A percentile compares a stretch with the other conserved stretches of the same genome.
These are phyloP conservation scores for Empis stercorea DNA, from an alignment of 2,888 invertebrate genomes.

Conservation along the genomic window DNA sequence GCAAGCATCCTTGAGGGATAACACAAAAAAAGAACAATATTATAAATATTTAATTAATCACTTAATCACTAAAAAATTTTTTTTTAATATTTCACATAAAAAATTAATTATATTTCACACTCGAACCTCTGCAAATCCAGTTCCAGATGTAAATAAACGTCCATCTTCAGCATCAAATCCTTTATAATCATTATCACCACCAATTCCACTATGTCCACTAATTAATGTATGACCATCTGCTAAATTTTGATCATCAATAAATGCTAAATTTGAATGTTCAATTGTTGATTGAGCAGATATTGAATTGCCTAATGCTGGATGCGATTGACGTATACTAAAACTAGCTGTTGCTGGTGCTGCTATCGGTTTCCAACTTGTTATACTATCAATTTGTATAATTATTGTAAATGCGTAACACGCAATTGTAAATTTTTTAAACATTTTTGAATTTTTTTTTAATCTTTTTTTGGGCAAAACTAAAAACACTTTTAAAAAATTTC, in stretches of 20 bases:
- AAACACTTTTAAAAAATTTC: too few species aligned
- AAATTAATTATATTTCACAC: neutral
- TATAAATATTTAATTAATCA: slow-evolving; percentile 1
- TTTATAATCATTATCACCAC: neutral
- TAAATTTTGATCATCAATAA: neutral
- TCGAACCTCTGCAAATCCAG: slow-evolving; percentile 10
- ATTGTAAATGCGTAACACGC: too few species aligned
- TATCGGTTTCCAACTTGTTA: slow-evolving; percentile 24
- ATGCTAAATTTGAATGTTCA: neutral
- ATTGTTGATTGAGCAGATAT: neutral
- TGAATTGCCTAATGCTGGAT: slow-evolving; percentile 23
- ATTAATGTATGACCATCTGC: neutral
- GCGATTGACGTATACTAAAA: slow-evolving; percentile 27
- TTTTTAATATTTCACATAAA: neutral
- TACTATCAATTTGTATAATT: too few species aligned
- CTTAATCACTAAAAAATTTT: neutral
- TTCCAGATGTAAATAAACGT: slow-evolving; percentile 3
- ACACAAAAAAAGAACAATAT: neutral
- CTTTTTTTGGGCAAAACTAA: too few species aligned
- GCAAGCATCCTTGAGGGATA: slow-evolving; percentile 41
- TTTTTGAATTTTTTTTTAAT: too few species aligned
- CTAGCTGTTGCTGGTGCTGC: slow-evolving; percentile 16
- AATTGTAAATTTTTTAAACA: too few species aligned
- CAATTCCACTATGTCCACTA: neutral
- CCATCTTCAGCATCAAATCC: neutral